A percentile compares a stretch with the other conserved stretches of the same genome.
Evolutionary conservation across 2,113 vertebrate species (phyloP).

Genomic region (Gracilinanus agilis): DNA sequence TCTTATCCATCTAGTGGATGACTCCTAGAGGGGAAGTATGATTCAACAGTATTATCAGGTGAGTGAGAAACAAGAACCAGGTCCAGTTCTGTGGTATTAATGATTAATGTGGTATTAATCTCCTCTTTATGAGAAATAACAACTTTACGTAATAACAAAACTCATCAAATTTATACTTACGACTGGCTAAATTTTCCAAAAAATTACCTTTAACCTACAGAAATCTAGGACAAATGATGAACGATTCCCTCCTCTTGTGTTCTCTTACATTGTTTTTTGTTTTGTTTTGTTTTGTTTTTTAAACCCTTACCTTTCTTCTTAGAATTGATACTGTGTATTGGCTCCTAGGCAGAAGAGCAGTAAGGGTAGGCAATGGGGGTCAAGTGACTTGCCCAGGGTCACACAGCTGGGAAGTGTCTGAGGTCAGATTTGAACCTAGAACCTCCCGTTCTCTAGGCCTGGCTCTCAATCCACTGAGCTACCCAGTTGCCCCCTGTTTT

Average conservation of each 20-base stretch:
- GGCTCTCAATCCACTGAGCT: too few species aligned
- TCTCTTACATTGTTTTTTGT: not conserved
- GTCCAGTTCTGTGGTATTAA: not conserved
- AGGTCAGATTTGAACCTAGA: too few species aligned
- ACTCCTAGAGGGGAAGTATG: not conserved
- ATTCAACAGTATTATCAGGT: not conserved
- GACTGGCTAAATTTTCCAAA: not conserved
- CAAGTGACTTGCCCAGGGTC: too few species aligned
- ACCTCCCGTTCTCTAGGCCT: too few species aligned
- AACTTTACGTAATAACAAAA: not conserved
- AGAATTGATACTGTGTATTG: too few species aligned
- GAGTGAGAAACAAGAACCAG: not conserved
- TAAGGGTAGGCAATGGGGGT: too few species aligned
- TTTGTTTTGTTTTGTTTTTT: too few species aligned
- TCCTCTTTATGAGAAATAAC: not conserved
- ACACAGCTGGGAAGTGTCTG: too few species aligned
- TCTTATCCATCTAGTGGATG: not conserved
- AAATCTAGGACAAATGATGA: not conserved
- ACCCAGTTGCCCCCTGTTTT: too few species aligned
- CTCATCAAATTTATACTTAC: not conserved
- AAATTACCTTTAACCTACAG: not conserved
- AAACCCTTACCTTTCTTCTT: too few species aligned
- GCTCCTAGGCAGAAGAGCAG: too few species aligned
- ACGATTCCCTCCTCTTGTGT: not conserved
- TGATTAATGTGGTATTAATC: not conserved